Evolutionary conservation across 1,140 invertebrate genomes (phyloP), one percentile per base, ranked within the genome.

Genomic region (Lethrus apterus): DNA sequence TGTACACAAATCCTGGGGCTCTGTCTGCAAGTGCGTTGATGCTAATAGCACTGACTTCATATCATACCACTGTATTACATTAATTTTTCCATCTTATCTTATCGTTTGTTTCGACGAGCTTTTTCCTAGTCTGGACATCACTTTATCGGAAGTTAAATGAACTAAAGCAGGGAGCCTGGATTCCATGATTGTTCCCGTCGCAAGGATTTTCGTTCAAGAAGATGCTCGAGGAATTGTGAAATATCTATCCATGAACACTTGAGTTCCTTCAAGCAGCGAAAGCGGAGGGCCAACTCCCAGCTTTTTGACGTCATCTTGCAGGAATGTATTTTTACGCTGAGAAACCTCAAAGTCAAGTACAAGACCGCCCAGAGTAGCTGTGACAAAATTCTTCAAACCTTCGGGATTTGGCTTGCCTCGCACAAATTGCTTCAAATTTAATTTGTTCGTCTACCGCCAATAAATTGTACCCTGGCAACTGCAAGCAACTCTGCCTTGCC

Each of bases 311-410:
- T 26, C 5, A 26, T 7, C 5, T 26, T 26, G n/a, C 5, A 26
- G 5, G n/a, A 26, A 26, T 7, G 24, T 26, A 26, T 26, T 19
- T 35, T 49, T 49, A 14, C 47, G 41, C 29, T 48, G 41, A 50
- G 59, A 56, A 2, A 63, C 52, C 15, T 56, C 55, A 44, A 61
- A 60, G 49, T 63, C 58, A 11, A 60, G 31, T 30, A 60, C 54
- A 10, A 61, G 41, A n/a, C 60, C 60, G 7, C 48, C 48, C 20
- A 26, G 42, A 1, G 57, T 56, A 4, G 57, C 53, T 13, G 50
- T 17, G 0, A 60, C 57, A 50, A 63, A 56, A 36, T 54, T 55
- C 49, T 61, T 57, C 47, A 56, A 36, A n/a, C 14, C 32, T n/a
- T 48, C 50, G 7, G 51, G 51, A 19, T 50, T 53, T 45, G 51